phyloP scores from a whole-genome alignment of 2,113 vertebrate species.

The Brienomyrus longianalis region DNA sequence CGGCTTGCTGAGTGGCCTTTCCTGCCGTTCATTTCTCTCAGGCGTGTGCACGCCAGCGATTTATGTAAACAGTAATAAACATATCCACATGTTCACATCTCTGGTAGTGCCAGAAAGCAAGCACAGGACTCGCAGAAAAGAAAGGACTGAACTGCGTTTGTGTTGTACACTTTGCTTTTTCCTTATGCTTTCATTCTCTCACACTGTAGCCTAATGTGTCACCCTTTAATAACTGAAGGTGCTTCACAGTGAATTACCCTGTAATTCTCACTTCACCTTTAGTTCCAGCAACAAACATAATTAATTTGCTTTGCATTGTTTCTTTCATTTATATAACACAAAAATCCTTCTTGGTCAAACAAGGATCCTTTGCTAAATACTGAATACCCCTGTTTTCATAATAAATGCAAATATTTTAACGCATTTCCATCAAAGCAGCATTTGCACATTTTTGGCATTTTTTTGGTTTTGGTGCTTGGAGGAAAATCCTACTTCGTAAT shows the following conservation, averaged over 20 bases:
- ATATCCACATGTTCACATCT: neutral
- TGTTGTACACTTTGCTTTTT: neutral
- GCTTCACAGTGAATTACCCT: neutral
- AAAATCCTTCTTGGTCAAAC: neutral
- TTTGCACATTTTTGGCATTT: neutral
- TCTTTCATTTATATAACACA: neutral
- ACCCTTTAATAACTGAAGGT: neutral
- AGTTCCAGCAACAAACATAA: neutral
- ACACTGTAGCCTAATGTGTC: neutral
- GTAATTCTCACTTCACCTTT: neutral
- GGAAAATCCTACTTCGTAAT: neutral
- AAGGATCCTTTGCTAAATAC: neutral
- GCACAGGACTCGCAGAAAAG: neutral
- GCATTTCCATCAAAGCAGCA: neutral
- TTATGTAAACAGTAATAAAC: neutral
- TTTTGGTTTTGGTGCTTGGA: neutral
- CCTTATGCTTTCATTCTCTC: neutral
- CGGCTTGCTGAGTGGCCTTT: neutral
- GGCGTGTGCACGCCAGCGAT: neutral
- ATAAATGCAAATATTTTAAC: neutral
- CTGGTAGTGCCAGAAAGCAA: neutral
- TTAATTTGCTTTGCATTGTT: neutral
- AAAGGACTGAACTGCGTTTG: neutral
- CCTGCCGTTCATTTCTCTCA: neutral
- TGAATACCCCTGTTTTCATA: neutral